These are phyloP conservation scores for Ormyrus pomaceus DNA, from an alignment of 2,888 invertebrate species.

Conservation along the genomic window DNA sequence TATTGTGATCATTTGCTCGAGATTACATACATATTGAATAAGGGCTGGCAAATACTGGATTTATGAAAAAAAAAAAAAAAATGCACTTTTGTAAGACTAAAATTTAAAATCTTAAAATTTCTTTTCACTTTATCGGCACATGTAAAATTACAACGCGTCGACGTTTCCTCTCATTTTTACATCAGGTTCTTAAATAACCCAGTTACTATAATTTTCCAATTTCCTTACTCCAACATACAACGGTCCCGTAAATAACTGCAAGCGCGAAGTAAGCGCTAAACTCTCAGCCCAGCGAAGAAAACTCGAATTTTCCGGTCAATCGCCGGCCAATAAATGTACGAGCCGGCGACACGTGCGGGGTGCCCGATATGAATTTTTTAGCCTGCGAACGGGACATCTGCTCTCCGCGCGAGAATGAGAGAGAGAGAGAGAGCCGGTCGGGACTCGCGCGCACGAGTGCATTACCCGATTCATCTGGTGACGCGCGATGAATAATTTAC, in stretches of 20 bases:
- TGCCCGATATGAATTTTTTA: conserved; percentile 32
- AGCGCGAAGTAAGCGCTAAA: too few species aligned
- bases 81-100: background rate
- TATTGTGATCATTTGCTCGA: background rate
- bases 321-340: background rate
- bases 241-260: too few species aligned
- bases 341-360: conserved; percentile 11
- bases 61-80: background rate
- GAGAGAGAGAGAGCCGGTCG: background rate
- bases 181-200: too few species aligned
- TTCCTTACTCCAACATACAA: too few species aligned
- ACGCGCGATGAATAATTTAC: conserved; percentile 63
- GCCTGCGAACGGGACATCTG: conserved; percentile 25
- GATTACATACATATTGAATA: background rate
- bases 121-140: too few species aligned
- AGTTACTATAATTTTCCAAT: too few species aligned
- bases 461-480: conserved; percentile 62
- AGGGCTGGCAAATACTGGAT: background rate
- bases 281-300: too few species aligned
- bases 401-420: background rate
- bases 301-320: conserved; percentile 13
- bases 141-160: too few species aligned
- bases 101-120: too few species aligned
- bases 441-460: conserved; percentile 56
- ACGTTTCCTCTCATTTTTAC: too few species aligned